phyloP scores from a whole-genome alignment of 1,140 invertebrate genomes.

The Bombus difficillimus region DNA sequence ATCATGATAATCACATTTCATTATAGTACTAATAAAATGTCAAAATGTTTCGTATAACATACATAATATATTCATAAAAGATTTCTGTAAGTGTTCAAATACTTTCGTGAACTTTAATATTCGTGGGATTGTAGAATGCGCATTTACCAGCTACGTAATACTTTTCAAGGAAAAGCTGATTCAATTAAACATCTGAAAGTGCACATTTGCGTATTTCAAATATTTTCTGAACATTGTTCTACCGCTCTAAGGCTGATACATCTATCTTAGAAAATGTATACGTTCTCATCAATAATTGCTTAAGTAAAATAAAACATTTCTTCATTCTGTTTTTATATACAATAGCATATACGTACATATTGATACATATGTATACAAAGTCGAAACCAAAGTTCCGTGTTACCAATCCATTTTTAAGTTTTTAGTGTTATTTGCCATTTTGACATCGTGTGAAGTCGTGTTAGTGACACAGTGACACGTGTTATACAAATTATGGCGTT shows the following conservation, averaged over 20 bases:
- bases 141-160: background rate
- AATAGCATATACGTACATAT: background rate
- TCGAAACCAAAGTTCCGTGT: background rate
- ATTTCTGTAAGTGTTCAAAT: background rate
- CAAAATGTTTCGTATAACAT: background rate
- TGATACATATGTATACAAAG: background rate
- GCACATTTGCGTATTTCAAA: background rate
- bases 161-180: background rate
- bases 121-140: background rate
- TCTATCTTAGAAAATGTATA: background rate
- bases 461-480: slow-evolving; percentile 14
- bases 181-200: background rate
- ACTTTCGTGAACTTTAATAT: background rate
- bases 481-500: slow-evolving; percentile 25
- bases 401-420: background rate
- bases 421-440: slow-evolving; percentile 20
- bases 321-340: background rate
- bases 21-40: background rate
- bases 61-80: background rate
- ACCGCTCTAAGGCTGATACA: background rate
- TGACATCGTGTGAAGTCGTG: background rate
- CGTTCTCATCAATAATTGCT: background rate
- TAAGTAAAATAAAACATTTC: background rate
- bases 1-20: too few species aligned
- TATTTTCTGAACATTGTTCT: background rate